Evolutionary conservation across 2,888 invertebrate genomes (phyloP).

Genomic region (Drosophila acutilabella): DNA sequence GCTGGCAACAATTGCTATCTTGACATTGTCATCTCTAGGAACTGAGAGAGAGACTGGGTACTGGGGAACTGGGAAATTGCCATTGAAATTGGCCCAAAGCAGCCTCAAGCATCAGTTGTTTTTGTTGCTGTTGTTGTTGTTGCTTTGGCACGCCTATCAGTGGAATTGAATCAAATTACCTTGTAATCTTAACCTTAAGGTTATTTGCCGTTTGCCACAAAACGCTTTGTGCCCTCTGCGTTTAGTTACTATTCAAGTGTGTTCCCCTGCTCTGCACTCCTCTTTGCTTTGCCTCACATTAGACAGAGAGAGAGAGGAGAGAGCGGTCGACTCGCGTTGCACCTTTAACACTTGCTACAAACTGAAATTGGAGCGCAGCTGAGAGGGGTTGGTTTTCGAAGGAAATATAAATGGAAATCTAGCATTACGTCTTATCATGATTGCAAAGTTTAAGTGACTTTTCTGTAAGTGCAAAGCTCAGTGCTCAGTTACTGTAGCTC

Average conservation of each 20-base stretch:
- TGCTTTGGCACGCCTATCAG: conserved; percentile 82
- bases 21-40: conserved; percentile 69
- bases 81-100: conserved; percentile 61
- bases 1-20: conserved; percentile 66
- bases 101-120: conserved; percentile 25
- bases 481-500: conserved; percentile 27
- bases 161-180: conserved; percentile 85
- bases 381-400: conserved; percentile 9
- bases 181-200: conserved; percentile 85
- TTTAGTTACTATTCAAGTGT: conserved; percentile 78
- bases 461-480: conserved; percentile 73
- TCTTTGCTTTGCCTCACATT: neutral
- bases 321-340: conserved; percentile 42
- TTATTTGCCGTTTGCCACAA: conserved; percentile 81
- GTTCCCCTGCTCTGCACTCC: neutral
- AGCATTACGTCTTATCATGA: conserved; percentile 80
- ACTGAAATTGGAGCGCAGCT: neutral
- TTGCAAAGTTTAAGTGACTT: conserved; percentile 83
- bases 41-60: conserved; percentile 56
- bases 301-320: conserved; percentile 31
- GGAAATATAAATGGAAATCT: conserved; percentile 82
- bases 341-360: conserved; percentile 71
- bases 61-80: conserved; percentile 44
- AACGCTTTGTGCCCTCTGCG: conserved; percentile 70
- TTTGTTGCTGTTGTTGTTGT: conserved; percentile 54